These are phyloP conservation scores for Amiota minor DNA, from an alignment of 2,888 invertebrate genomes.

Conservation along the genomic window DNA sequence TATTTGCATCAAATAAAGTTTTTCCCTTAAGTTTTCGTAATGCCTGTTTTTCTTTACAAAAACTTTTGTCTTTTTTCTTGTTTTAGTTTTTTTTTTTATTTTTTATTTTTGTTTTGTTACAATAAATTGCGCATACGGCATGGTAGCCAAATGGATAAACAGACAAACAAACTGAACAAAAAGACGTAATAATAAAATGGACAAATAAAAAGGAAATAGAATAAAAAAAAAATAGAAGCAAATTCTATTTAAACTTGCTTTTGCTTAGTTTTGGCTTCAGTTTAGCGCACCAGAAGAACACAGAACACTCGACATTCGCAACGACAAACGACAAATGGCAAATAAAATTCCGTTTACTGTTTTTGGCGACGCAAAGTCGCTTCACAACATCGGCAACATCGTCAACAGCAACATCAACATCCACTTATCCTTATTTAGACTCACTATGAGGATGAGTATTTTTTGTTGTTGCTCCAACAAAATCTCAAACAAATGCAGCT, in stretches of 20 bases:
- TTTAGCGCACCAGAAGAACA: background rate
- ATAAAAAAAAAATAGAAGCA: background rate
- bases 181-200: background rate
- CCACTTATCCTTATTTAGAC: background rate
- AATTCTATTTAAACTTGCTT: background rate
- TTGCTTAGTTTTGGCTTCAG: background rate
- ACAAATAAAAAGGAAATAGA: background rate
- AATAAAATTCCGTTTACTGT: slow-evolving; percentile 15
- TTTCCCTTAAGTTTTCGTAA: background rate
- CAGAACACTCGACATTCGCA: background rate
- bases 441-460: too few relatives aligned
- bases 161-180: background rate
- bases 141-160: too few relatives aligned
- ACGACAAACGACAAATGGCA: slow-evolving; percentile 11
- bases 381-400: background rate
- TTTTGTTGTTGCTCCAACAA: background rate
- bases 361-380: too few relatives aligned
- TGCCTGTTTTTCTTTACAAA: background rate
- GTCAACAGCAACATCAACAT: background rate
- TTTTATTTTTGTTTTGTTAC: background rate
- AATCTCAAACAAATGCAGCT: slow-evolving; percentile 11
- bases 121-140: slow-evolving; percentile 10
- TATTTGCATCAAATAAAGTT: background rate
- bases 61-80: background rate
- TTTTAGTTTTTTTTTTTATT: background rate